Evolutionary conservation across 92 coral and sea anemone species (phyloP).

Genomic region (Actinernus sp.): DNA sequence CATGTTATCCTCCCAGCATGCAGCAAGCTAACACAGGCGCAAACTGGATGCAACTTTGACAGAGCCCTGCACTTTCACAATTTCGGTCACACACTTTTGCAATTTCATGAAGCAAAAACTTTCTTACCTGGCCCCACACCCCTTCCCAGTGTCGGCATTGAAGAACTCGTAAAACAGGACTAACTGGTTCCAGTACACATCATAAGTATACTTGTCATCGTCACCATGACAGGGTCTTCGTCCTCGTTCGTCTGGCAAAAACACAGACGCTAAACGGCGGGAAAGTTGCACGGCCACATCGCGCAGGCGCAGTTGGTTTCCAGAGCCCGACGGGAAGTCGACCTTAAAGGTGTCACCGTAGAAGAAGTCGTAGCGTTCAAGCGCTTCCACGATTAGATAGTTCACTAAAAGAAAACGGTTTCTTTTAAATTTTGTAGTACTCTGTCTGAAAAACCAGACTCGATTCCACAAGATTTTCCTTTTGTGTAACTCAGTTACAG

Average conservation of each 20-base stretch:
- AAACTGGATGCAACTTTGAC: too few relatives aligned
- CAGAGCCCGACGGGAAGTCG: slow-evolving; percentile 90
- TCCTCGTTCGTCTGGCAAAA: slow-evolving; percentile 87
- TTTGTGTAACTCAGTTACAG: too few relatives aligned
- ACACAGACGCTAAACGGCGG: slow-evolving; percentile 70
- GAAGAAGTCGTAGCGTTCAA: slow-evolving; percentile 87
- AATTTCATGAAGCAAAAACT: background rate
- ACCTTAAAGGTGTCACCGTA: slow-evolving; percentile 85
- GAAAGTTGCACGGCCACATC: slow-evolving; percentile 83
- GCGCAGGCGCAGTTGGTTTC: slow-evolving; percentile 77
- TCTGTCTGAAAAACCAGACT: slow-evolving; percentile 2
- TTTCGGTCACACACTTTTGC: too few relatives aligned
- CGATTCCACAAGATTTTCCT: background rate
- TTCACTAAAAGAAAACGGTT: slow-evolving; percentile 70
- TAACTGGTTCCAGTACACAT: slow-evolving; percentile 84
- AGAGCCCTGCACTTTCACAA: too few relatives aligned
- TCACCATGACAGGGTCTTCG: slow-evolving; percentile 90
- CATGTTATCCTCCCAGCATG: too few relatives aligned
- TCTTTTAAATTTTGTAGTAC: too few relatives aligned
- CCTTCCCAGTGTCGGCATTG: slow-evolving; percentile 86
- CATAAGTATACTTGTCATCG: slow-evolving; percentile 76
- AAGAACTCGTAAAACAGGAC: slow-evolving; percentile 88
- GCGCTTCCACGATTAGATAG: slow-evolving; percentile 79
- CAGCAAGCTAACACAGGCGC: too few relatives aligned
- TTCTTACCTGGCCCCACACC: slow-evolving; percentile 92